Conservation (phyloP, 2,113 vertebrate genomes). For the Gymnarchus niloticus region DNA sequence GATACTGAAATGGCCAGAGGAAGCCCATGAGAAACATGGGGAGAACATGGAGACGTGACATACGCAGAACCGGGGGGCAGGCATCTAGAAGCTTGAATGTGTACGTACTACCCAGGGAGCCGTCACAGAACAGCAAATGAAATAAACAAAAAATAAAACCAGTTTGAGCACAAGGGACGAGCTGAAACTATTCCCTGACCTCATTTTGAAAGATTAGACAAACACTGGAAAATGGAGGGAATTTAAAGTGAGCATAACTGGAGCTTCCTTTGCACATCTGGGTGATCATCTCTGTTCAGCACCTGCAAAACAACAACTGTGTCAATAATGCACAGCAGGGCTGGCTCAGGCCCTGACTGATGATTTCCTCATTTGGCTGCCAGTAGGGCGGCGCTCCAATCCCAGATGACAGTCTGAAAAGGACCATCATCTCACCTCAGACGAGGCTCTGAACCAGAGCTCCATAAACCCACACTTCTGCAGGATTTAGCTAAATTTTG, state of each 20-base stretch:
- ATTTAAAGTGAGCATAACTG: neutral
- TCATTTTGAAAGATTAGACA: neutral
- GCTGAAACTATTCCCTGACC: neutral
- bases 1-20: neutral
- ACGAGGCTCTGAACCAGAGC: neutral
- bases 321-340: neutral
- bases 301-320: slow-evolving; percentile 5
- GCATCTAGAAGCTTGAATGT: neutral
- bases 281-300: slow-evolving; percentile 7
- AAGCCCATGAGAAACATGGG: neutral
- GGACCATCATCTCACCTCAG: neutral
- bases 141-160: neutral
- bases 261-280: neutral
- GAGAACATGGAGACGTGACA: neutral
- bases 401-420: too few species aligned
- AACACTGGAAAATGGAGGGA: neutral
- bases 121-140: neutral
- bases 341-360: neutral
- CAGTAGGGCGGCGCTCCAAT: neutral
- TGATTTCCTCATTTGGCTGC: neutral
- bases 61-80: neutral
- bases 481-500: neutral
- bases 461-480: neutral
- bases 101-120: neutral
- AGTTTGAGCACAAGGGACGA: neutral